Conservation (phyloP, 2,797 vertebrate genomes). For the Helostoma temminkii region DNA sequence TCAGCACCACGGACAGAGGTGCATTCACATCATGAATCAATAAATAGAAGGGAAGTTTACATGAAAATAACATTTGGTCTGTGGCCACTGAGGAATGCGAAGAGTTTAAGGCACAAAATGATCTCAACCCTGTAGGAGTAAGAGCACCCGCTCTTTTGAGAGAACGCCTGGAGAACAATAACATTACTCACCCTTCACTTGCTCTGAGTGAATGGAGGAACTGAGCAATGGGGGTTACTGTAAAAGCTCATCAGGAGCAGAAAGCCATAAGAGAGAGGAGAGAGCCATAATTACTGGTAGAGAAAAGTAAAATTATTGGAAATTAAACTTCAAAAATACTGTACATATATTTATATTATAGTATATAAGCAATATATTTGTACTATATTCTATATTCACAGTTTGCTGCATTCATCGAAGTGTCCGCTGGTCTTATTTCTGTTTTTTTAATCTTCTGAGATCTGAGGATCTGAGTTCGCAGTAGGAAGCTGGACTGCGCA, state of each 20-base stretch:
- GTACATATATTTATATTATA: not conserved
- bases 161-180: conserved; percentile 67
- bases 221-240: conserved; percentile 33
- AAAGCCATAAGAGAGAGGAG: not conserved
- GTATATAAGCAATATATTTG: not conserved
- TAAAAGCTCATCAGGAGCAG: conserved; percentile 24
- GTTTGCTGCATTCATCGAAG: too few species aligned
- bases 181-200: conserved; percentile 65
- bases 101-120: not conserved
- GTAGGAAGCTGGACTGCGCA: too few species aligned
- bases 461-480: too few species aligned
- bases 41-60: not conserved
- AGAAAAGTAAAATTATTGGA: not conserved
- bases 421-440: too few species aligned
- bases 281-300: not conserved
- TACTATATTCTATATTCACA: too few species aligned
- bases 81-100: not conserved
- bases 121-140: conserved; percentile 9
- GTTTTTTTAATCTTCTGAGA: too few species aligned
- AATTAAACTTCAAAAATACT: not conserved
- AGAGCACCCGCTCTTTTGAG: conserved; percentile 31
- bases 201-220: conserved; percentile 43
- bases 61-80: not conserved
- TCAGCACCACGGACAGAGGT: conserved; percentile 81
- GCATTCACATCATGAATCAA: not conserved